Base-by-base conservation (phyloP, 2,113 vertebrate species). In the Equus przewalskii region DNA sequence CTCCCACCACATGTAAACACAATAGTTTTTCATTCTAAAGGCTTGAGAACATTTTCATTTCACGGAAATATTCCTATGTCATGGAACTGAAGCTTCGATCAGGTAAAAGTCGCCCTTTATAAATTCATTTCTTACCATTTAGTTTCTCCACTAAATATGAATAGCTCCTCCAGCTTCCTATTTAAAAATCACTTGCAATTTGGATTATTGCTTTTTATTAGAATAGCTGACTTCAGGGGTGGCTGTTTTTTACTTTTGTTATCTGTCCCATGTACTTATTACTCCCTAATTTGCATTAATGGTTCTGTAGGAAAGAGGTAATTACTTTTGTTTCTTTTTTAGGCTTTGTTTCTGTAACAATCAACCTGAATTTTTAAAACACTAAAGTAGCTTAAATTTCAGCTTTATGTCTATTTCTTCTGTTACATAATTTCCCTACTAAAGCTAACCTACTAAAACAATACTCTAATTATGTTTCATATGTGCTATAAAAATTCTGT, bases 401-500 rank as follows among this genome's bases (percentile, higher is more conserved):
- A 92, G n/a, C 13, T 67, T 86, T 67, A 6, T 73, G 49, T 90
- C 3, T 41, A 56, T 75, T 90, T 79, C 11, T 95, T 80, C n/a
- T 85, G 11, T 84, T 97, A 97, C 2, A 82, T 67, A 95, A 81
- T 93, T 92, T 44, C 62, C 44, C 73, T 69, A 72, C 85, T 54
- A 54, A 54, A 86, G n/a, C 75, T 82, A 87, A 87, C 41, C 16
- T 96, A 75, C 51, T 86, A 78, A 86, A 8, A 78, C 36, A 65
- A 46, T 85, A 30, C 44, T 72, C 19, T 91, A 96, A 82, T 83
- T 83, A 79, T 6, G 95, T 93, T 62, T 92, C 24, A 60, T 82
- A 92, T 58, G 36, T 94, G 67, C 84, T 92, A 84, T 90, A 87
- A 95, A 96, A 85, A 82, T 92, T 94, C 56, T 91, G 11, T 79